A percentile compares a stretch with the other conserved stretches of the same genome.
Conservation (phyloP, 92 coral and sea anemone species). For the Bergia sp. region DNA sequence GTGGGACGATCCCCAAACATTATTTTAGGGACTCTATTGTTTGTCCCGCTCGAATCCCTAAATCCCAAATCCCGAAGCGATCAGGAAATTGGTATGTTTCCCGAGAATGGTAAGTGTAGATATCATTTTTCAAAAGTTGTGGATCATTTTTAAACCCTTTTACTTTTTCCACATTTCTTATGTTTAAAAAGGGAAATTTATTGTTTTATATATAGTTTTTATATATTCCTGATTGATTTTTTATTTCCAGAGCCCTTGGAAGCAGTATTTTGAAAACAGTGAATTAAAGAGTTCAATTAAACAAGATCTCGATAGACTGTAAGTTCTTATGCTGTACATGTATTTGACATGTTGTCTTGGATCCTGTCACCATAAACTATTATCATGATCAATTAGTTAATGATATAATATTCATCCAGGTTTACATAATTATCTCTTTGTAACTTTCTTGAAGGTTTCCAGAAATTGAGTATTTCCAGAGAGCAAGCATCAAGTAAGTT, state of each 20-base stretch:
- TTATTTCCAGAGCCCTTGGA: conserved; percentile 87
- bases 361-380: not conserved
- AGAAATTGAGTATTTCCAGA: conserved; percentile 87
- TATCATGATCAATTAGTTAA: not conserved
- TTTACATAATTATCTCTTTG: not conserved
- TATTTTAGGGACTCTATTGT: too few species aligned
- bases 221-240: not conserved
- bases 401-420: not conserved
- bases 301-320: conserved; percentile 97
- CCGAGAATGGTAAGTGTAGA: too few species aligned
- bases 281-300: conserved; percentile 83
- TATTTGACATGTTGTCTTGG: not conserved
- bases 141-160: too few species aligned
- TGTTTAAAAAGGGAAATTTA: too few species aligned
- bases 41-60: too few species aligned
- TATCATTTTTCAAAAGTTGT: too few species aligned
- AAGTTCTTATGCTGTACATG: conserved; percentile 52
- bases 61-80: too few species aligned
- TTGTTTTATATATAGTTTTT: too few species aligned
- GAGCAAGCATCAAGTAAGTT: conserved; percentile 84
- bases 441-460: conserved; percentile 71
- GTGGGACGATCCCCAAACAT: too few species aligned
- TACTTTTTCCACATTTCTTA: too few species aligned
- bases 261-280: conserved; percentile 89
- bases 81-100: too few species aligned